phyloP scores from a whole-genome alignment of 30 jellyfish, hydroid and myxozoan genomes.

The Euphysa ruthae region DNA sequence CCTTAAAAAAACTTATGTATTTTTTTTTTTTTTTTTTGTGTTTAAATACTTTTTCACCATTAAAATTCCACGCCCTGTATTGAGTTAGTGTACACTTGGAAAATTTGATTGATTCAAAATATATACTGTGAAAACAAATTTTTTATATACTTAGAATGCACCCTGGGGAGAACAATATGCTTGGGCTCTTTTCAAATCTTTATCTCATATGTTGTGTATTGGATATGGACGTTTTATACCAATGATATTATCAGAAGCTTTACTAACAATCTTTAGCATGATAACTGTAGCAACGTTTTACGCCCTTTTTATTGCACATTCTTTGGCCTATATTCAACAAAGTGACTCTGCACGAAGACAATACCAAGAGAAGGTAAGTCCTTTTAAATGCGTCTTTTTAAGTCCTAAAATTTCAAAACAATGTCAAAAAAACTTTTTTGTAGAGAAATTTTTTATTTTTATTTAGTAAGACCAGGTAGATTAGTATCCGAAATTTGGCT shows the following conservation, averaged over 20 bases:
- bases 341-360: conserved; percentile 63
- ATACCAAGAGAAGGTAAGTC: conserved; percentile 70
- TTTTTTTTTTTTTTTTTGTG: not conserved
- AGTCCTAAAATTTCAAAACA: no score
- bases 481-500: no score
- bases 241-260: conserved; percentile 33
- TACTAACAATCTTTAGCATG: conserved; percentile 63
- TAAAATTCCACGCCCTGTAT: not conserved
- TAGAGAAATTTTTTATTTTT: no score
- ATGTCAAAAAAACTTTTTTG: no score
- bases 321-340: conserved; percentile 44
- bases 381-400: not conserved
- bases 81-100: not conserved
- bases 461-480: no score
- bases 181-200: conserved; percentile 75
- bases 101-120: no score
- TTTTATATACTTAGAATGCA: conserved; percentile 43
- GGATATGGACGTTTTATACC: conserved; percentile 93
- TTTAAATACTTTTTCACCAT: not conserved
- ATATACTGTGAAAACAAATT: no score
- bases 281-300: conserved; percentile 80
- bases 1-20: not conserved
- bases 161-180: conserved; percentile 60
- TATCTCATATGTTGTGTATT: conserved; percentile 84
- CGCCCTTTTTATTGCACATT: conserved; percentile 81